These are phyloP conservation scores for honey bee (Apis mellifera) DNA, from an alignment of 1,140 invertebrate genomes.

Conservation along the genomic window Amel_HAv3.1 CM009934.2:11528001-11528500, in stretches of 20 bases:
- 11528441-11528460: constrained; percentile 29
- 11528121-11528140: constrained; percentile 24
- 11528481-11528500: constrained; percentile 10
- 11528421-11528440: neutral
- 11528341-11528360: constrained; percentile 52
- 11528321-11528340: constrained; percentile 70
- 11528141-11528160: constrained; percentile 85
- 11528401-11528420: neutral
- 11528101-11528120: neutral
- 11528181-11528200: constrained; percentile 79
- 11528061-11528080: neutral
- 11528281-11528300: constrained; percentile 56
- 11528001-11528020: neutral
- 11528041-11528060: neutral
- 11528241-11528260: constrained; percentile 31
- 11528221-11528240: constrained; percentile 58
- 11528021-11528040: neutral
- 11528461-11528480: constrained; percentile 15
- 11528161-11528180: constrained; percentile 84
- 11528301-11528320: constrained; percentile 67
- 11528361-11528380: constrained; percentile 59
- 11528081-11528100: neutral
- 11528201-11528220: constrained; percentile 36
- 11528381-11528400: neutral
- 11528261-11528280: constrained; percentile 57